Evolutionary conservation across 2,797 vertebrate genomes (phyloP), one percentile per base, ranked within the genome.

Genomic region (Chelmon rostratus): DNA sequence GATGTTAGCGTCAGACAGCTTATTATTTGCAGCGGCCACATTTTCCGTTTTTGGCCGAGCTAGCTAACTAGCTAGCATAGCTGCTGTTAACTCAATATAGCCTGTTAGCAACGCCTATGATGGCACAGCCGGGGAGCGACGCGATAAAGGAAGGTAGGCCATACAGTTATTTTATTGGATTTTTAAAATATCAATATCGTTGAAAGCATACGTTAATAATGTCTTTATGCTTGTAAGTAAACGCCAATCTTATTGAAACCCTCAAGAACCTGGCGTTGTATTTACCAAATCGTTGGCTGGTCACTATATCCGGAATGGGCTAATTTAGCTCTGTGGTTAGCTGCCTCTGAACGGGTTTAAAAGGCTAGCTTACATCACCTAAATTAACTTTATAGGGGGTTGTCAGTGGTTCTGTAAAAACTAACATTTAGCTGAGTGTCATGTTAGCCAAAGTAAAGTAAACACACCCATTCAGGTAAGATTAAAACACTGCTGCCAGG

Each of bases 61-160:
- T 82, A 92, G 90, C 87, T 78, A 76, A 67, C 52, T 35, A 31
- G 91, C 87, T 92, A 91, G 79, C 89, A 35, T 76, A 65, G 81
- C 80, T 25, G n/a, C 70, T 6, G 46, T 59, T 82, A 87, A 19
- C 35, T 28, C 2, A 12, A 47, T 6, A 10, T 66, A 65, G 83
- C 81, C 78, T 78, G 82, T 84, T 89, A 94, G 90, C 92, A 71
- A 49, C 87, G 83, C 86, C 86, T 88, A 73, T 84, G 89, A 93
- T 94, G 94, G 90, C 87, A 78, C 71, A 76, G 91, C 82, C 83
- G 79, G 84, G 81, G 84, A 91, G 80, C 88, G 86, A 80, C 46
- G 85, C 88, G 47, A 85, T 77, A 80, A 81, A 84, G 57, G 74
- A 91, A 94, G 95, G 95, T 96, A 92, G 89, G 95, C 92, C 85